Percentiles rank a stretch among this genome's conserved stretches.
phyloP scores from a whole-genome alignment of 2,888 invertebrate genomes.

The Ochropleura leucogaster region DNA sequence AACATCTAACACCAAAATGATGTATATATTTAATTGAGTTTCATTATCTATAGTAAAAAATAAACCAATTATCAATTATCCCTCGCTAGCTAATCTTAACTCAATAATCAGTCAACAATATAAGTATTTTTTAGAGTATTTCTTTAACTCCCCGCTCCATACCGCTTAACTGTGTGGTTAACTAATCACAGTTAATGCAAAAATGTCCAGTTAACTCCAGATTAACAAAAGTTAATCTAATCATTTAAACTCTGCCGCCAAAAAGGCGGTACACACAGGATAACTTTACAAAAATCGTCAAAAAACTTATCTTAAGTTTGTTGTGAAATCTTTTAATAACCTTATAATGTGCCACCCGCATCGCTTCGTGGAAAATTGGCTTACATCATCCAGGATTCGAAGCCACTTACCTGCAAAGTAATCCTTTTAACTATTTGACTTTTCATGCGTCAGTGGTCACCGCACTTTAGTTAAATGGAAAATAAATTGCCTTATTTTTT shows the following conservation, averaged over 20 bases:
- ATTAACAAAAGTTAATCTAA: conserved; percentile 32
- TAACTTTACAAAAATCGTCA: conserved; percentile 24
- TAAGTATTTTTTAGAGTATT: background rate
- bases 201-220: conserved; percentile 35
- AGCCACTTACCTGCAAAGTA: conserved; percentile 80
- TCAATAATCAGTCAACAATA: conserved; percentile 6
- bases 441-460: conserved; percentile 70
- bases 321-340: conserved; percentile 63
- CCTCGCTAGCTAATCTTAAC: background rate
- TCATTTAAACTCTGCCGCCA: conserved; percentile 42
- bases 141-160: background rate
- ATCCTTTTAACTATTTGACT: conserved; percentile 80
- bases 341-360: conserved; percentile 80
- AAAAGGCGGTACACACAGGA: conserved; percentile 15
- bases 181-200: background rate
- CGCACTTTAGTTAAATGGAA: conserved; percentile 61
- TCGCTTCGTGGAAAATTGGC: conserved; percentile 79
- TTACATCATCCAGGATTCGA: conserved; percentile 70
- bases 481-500: conserved; percentile 57
- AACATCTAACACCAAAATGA: too few species aligned
- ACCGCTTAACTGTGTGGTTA: background rate
- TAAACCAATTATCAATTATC: conserved; percentile 20
- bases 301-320: conserved; percentile 63
- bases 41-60: background rate
- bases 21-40: background rate